Percentiles rank a stretch among this genome's conserved stretches.
phyloP scores from a whole-genome alignment of 2,797 vertebrate genomes.

The Hephaestus fuliginosus region DNA sequence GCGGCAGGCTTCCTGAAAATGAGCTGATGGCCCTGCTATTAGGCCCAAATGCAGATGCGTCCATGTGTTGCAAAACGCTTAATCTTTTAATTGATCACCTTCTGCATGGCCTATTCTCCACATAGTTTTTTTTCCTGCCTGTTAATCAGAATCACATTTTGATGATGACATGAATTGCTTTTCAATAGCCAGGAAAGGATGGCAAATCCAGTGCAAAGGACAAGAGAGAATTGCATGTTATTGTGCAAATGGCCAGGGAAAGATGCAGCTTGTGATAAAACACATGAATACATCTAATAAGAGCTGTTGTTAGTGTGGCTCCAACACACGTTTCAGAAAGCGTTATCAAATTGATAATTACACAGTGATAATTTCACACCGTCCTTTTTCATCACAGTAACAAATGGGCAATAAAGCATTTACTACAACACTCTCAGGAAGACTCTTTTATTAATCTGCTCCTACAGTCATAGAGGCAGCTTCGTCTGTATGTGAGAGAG shows the following conservation, averaged over 20 bases:
- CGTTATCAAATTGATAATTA: neutral
- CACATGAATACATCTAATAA: slow-evolving; percentile 6
- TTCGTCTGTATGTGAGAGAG: neutral
- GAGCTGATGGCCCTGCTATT: slow-evolving; percentile 98
- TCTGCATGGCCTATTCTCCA: slow-evolving; percentile 86
- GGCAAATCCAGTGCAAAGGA: slow-evolving; percentile 44
- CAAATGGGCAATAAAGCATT: neutral
- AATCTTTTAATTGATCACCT: slow-evolving; percentile 99
- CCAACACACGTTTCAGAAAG: too few relatives aligned
- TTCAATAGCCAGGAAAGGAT: slow-evolving; percentile 72
- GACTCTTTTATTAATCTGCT: neutral
- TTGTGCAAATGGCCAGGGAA: slow-evolving; percentile 47
- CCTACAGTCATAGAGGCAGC: neutral
- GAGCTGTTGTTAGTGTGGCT: neutral
- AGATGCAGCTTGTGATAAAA: slow-evolving; percentile 42
- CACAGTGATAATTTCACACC: neutral
- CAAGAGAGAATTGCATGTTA: slow-evolving; percentile 45
- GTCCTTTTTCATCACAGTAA: neutral
- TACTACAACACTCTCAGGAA: neutral
- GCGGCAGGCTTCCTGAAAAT: slow-evolving; percentile 93
- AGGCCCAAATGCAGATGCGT: slow-evolving; percentile 92
- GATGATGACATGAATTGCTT: slow-evolving; percentile 80
- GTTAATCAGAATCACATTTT: slow-evolving; percentile 82
- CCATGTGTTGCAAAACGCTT: slow-evolving; percentile 96
- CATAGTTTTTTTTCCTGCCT: slow-evolving; percentile 52